Conservation (phyloP, 2,797 vertebrate genomes). For the Xerus rutilus region DNA sequence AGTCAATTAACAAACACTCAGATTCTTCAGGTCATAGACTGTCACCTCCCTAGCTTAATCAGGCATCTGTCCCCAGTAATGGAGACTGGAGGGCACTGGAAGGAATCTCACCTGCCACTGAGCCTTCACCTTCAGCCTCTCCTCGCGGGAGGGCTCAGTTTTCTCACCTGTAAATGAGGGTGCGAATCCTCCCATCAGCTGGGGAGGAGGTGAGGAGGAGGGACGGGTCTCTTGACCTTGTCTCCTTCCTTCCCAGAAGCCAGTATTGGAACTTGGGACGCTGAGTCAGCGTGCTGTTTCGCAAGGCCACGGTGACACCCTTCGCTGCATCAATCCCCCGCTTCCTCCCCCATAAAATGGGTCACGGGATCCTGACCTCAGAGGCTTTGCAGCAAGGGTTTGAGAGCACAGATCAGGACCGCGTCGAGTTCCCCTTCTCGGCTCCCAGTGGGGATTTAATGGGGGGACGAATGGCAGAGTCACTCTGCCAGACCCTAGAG, state of each 20-base stretch:
- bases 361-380: not conserved
- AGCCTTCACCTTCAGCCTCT: not conserved
- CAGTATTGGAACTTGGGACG: not conserved
- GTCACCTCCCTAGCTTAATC: not conserved
- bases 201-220: not conserved
- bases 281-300: not conserved
- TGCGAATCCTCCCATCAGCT: not conserved
- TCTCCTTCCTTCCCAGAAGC: not conserved
- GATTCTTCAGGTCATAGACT: not conserved
- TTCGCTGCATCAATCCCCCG: not conserved
- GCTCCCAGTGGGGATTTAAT: too few species aligned
- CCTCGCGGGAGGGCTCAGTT: not conserved
- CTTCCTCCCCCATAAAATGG: not conserved
- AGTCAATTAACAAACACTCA: not conserved
- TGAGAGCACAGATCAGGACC: not conserved
- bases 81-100: not conserved
- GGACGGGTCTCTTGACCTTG: not conserved
- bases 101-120: not conserved
- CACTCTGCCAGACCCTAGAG: not conserved
- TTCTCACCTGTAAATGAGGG: not conserved
- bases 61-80: not conserved
- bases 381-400: not conserved
- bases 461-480: not conserved
- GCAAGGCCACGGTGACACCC: not conserved
- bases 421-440: not conserved